phyloP scores from a whole-genome alignment of 2,113 vertebrate species.

The Cariama cristata region DNA sequence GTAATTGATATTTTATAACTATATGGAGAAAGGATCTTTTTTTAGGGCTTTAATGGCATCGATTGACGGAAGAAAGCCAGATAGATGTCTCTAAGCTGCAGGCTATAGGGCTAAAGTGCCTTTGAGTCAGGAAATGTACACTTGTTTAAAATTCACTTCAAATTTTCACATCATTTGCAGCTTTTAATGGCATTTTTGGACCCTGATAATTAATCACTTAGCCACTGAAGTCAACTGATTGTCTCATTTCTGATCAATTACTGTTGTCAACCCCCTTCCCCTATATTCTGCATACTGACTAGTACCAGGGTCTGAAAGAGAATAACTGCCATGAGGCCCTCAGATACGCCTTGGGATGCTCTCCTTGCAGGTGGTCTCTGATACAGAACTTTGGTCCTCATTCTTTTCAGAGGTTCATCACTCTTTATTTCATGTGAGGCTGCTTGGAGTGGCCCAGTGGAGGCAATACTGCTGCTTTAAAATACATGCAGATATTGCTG shows the following conservation, averaged over 20 bases:
- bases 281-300: background rate
- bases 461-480: background rate
- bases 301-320: background rate
- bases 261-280: background rate
- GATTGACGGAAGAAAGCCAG: conserved; percentile 72
- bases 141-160: conserved; percentile 69
- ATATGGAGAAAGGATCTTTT: conserved; percentile 65
- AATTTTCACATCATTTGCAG: conserved; percentile 70
- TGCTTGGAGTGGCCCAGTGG: background rate
- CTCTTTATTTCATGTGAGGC: background rate
- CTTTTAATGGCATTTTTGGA: conserved; percentile 62
- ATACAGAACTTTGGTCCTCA: background rate
- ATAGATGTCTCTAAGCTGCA: conserved; percentile 47
- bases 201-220: conserved; percentile 18
- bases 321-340: background rate
- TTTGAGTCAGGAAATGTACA: conserved; percentile 62
- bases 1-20: conserved; percentile 83
- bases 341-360: background rate
- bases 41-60: conserved; percentile 75
- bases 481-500: background rate
- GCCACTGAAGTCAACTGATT: background rate
- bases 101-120: conserved; percentile 52
- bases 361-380: background rate
- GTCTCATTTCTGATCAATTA: conserved; percentile 57
- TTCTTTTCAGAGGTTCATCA: background rate